phyloP scores from a whole-genome alignment of 2,797 vertebrate species.

The Notolabrus celidotus region DNA sequence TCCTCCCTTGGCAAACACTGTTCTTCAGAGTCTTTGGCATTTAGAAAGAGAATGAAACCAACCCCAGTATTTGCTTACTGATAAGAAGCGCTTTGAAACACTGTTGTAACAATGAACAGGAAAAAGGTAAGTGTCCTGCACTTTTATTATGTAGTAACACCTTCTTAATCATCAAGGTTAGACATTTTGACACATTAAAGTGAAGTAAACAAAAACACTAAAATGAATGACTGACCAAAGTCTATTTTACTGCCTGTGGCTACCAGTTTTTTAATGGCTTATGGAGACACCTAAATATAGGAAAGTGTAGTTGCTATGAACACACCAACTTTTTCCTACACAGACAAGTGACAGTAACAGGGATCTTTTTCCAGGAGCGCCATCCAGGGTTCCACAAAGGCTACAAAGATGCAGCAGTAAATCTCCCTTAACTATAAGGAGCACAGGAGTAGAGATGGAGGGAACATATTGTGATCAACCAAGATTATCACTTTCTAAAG shows the following conservation, averaged over 20 bases:
- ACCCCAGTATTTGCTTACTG: conserved; percentile 6
- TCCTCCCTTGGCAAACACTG: conserved; percentile 71
- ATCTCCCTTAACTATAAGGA: background rate
- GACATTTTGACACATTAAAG: no score
- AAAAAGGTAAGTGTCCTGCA: background rate
- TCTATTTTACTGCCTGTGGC: no score
- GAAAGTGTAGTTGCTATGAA: background rate
- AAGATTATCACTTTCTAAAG: no score
- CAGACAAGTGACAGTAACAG: background rate
- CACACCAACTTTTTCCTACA: background rate
- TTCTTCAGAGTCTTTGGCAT: conserved; percentile 26
- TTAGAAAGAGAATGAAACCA: conserved; percentile 7
- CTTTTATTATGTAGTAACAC: conserved; percentile 2
- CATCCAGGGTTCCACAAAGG: accelerated
- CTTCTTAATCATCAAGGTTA: no score
- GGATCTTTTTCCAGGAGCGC: background rate
- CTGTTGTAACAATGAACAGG: background rate
- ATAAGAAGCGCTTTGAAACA: conserved; percentile 34
- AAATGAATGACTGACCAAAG: no score
- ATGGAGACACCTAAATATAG: background rate
- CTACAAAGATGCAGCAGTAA: background rate
- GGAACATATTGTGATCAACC: background rate
- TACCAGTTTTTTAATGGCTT: background rate
- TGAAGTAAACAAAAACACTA: no score
- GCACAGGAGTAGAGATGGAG: background rate